A percentile compares a stretch with the other conserved stretches of the same genome.
phyloP scores from a whole-genome alignment of 2,113 vertebrate genomes.

The Hemiprocne comata region DNA sequence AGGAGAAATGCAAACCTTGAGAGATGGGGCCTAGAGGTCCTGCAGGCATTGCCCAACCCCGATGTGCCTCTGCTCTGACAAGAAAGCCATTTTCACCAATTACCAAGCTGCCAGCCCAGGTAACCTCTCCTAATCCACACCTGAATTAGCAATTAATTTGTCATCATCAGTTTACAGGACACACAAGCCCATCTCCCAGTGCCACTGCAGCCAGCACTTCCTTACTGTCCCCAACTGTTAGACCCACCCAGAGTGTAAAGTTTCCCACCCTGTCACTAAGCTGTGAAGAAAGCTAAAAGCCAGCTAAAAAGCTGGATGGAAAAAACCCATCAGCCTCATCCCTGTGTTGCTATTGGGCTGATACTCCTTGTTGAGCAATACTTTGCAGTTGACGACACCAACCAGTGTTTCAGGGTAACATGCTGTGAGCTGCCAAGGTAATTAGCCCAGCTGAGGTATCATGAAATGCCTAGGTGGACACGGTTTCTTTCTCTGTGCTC shows the following conservation, averaged over 20 bases:
- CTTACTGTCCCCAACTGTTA: too few species aligned
- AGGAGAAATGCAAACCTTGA: neutral
- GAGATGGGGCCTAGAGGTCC: neutral
- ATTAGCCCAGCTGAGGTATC: neutral
- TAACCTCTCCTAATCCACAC: rapidly evolving
- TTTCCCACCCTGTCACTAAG: neutral
- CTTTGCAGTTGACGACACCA: neutral
- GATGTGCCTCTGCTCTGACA: rapidly evolving
- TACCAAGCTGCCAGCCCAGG: neutral
- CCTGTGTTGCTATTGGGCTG: rapidly evolving
- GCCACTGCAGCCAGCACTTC: too few species aligned
- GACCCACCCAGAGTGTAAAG: neutral
- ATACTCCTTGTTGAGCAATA: neutral
- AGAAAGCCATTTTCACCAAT: neutral
- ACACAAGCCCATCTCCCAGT: neutral
- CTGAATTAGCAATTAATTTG: neutral
- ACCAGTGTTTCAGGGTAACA: neutral
- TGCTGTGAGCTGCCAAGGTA: rapidly evolving
- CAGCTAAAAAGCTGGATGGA: neutral
- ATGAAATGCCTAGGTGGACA: neutral
- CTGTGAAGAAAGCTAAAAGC: neutral
- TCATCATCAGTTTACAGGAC: neutral
- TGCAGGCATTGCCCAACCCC: too few species aligned
- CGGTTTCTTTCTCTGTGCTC: neutral
- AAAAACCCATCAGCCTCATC: neutral